Percentiles rank a stretch among this genome's conserved stretches.
Conservation (phyloP, 2,797 vertebrate genomes). For the Pristis pectinata region DNA sequence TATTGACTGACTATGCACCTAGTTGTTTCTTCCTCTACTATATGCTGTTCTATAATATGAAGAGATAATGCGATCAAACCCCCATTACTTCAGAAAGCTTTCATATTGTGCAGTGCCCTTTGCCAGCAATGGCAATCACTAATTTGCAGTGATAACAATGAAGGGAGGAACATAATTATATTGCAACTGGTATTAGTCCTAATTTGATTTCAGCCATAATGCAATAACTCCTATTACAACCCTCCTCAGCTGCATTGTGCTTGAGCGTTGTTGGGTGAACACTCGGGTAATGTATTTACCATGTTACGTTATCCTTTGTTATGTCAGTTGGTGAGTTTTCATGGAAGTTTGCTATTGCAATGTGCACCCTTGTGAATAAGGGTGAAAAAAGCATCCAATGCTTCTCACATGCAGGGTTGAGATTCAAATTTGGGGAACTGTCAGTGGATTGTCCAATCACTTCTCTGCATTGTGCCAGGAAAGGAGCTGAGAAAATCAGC, state of each 20-base stretch:
- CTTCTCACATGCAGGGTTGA: neutral
- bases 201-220: constrained; percentile 30
- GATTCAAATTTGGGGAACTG: neutral
- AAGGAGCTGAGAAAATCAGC: neutral
- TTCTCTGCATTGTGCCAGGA: neutral
- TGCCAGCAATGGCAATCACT: neutral
- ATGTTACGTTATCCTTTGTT: neutral
- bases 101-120: neutral
- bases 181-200: neutral
- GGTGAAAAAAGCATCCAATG: neutral
- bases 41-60: neutral
- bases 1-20: neutral
- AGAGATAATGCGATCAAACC: neutral
- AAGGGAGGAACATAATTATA: constrained; percentile 7
- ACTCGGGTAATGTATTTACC: neutral
- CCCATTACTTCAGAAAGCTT: neutral
- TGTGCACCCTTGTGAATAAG: neutral
- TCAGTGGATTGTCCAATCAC: neutral
- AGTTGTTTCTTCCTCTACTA: neutral
- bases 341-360: neutral
- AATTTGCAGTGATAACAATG: neutral
- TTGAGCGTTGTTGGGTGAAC: neutral
- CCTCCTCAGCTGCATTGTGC: neutral
- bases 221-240: neutral
- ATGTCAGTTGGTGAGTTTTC: neutral